Evolutionary conservation across 2,888 invertebrate genomes (phyloP).

Genomic region (Lasius fuliginosus): DNA sequence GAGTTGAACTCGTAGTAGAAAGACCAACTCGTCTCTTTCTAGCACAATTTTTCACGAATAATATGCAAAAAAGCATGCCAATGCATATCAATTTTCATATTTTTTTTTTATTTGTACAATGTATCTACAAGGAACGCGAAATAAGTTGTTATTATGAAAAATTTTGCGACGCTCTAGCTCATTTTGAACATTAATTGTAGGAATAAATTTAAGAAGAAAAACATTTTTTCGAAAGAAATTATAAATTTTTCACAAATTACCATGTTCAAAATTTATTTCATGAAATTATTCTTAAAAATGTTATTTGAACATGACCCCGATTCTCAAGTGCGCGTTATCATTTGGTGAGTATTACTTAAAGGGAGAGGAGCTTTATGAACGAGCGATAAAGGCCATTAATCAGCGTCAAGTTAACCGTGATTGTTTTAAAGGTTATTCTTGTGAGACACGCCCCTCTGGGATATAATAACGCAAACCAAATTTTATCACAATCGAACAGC

Average conservation of each 20-base stretch:
- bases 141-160: conserved; percentile 1
- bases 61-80: conserved; percentile 20
- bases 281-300: neutral
- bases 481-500: conserved; percentile 8
- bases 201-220: neutral
- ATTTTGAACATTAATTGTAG: neutral
- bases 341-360: conserved; percentile 22
- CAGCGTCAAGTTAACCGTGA: conserved; percentile 26
- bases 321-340: conserved; percentile 16
- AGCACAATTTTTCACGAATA: neutral
- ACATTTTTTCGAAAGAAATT: neutral
- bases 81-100: neutral
- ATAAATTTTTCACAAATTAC: neutral
- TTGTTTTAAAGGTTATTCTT: conserved; percentile 34
- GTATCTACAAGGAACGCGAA: neutral
- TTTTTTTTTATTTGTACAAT: neutral
- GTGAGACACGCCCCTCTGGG: neutral
- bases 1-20: neutral
- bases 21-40: neutral
- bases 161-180: neutral
- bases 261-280: conserved; percentile 1
- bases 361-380: conserved; percentile 16
- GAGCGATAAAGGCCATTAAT: conserved; percentile 31
- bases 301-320: neutral
- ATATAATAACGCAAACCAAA: conserved; percentile 26